phyloP scores from a whole-genome alignment of 2,797 vertebrate genomes.

The Choloepus didactylus region DNA sequence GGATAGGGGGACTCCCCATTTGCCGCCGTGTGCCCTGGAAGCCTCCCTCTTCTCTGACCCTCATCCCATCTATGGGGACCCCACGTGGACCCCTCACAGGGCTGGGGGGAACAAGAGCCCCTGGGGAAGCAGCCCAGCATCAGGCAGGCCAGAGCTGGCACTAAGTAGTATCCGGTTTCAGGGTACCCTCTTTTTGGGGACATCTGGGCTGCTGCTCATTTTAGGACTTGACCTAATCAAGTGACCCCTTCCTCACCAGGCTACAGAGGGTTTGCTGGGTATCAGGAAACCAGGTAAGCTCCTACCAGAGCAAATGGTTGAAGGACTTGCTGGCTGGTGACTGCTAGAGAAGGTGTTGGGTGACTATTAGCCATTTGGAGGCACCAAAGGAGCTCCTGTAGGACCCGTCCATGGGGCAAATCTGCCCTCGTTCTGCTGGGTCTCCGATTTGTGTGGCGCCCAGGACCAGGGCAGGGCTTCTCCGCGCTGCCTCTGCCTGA shows the following conservation, averaged over 20 bases:
- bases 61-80: neutral
- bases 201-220: neutral
- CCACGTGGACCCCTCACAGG: neutral
- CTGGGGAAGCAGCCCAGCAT: neutral
- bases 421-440: too few relatives aligned
- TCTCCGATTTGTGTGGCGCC: neutral
- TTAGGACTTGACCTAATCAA: neutral
- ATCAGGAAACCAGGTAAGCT: neutral
- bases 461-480: neutral
- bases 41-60: neutral
- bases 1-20: rapidly evolving
- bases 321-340: neutral
- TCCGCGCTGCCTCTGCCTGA: neutral
- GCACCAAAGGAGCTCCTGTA: rapidly evolving
- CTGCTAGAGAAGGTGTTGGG: neutral
- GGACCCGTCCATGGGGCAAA: neutral
- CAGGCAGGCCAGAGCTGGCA: neutral
- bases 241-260: neutral
- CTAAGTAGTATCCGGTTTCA: neutral
- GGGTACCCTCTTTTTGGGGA: neutral
- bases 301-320: neutral
- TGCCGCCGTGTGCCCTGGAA: neutral
- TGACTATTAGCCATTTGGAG: neutral
- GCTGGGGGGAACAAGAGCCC: too few relatives aligned
- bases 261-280: neutral